phyloP scores from a whole-genome alignment of 2,113 vertebrate genomes.

The Melanerpes formicivorus region DNA sequence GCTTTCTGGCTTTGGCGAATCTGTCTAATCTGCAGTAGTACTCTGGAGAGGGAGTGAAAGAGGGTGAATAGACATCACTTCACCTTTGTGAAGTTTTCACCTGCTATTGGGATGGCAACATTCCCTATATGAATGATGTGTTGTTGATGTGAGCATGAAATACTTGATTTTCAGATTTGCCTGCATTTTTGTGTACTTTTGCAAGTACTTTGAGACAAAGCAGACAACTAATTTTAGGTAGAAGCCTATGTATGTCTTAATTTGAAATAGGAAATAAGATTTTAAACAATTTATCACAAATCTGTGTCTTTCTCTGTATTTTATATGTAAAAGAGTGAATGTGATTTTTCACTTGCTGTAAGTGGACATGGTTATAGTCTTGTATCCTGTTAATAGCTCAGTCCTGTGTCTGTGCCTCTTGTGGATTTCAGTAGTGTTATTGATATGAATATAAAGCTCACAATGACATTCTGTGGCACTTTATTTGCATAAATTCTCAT shows the following conservation, averaged over 20 bases:
- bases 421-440: background rate
- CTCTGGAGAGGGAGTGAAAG: background rate
- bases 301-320: background rate
- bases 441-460: background rate
- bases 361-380: rapidly evolving
- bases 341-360: background rate
- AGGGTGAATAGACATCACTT: background rate
- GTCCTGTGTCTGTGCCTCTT: background rate
- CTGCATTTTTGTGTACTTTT: background rate
- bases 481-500: background rate
- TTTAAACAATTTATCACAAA: background rate
- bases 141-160: rapidly evolving
- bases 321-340: background rate
- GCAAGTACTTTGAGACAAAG: background rate
- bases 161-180: background rate
- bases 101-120: background rate
- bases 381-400: background rate
- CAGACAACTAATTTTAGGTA: background rate
- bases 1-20: background rate
- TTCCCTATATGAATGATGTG: background rate
- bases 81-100: background rate
- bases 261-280: background rate
- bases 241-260: background rate
- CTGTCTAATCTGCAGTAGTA: background rate
- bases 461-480: background rate